Conservation (phyloP, 2,797 vertebrate species). For the Anguilla anguilla region DNA sequence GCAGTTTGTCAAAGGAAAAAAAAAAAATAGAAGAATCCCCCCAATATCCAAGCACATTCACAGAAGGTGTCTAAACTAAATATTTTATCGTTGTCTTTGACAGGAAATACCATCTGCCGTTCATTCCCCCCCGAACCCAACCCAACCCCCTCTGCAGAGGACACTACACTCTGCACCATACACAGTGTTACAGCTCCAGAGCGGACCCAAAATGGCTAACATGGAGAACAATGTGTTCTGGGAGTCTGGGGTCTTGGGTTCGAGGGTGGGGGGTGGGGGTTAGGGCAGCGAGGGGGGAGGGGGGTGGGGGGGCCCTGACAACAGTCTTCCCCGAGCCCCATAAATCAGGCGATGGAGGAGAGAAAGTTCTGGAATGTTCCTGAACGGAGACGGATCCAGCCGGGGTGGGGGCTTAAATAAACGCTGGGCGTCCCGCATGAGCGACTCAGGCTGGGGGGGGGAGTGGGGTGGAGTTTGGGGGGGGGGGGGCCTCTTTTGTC, state of each 20-base stretch:
- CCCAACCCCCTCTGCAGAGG: not conserved
- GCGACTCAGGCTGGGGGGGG: not conserved
- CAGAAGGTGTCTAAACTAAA: not conserved
- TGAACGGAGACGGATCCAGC: not conserved
- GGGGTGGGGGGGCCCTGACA: not conserved
- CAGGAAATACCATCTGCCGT: not conserved
- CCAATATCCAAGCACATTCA: not conserved
- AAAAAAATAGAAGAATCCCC: not conserved
- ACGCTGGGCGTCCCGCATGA: not conserved
- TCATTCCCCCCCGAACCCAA: not conserved
- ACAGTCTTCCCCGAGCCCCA: not conserved
- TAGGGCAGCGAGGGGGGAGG: too few species aligned
- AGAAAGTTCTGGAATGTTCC: not conserved
- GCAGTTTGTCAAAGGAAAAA: not conserved
- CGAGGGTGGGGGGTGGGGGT: not conserved
- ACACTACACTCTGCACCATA: not conserved
- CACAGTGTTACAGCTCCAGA: not conserved
- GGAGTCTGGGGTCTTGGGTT: not conserved
- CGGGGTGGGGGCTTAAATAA: not conserved
- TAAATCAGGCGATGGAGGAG: not conserved
- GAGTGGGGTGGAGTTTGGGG: not conserved
- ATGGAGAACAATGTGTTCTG: constrained; percentile 3
- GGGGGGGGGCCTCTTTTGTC: not conserved
- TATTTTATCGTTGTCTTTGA: not conserved
- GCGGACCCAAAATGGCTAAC: not conserved